These are phyloP conservation scores for Drosophila nigromelanica DNA, from an alignment of 1,140 invertebrate species.

Conservation along the genomic window DNA sequence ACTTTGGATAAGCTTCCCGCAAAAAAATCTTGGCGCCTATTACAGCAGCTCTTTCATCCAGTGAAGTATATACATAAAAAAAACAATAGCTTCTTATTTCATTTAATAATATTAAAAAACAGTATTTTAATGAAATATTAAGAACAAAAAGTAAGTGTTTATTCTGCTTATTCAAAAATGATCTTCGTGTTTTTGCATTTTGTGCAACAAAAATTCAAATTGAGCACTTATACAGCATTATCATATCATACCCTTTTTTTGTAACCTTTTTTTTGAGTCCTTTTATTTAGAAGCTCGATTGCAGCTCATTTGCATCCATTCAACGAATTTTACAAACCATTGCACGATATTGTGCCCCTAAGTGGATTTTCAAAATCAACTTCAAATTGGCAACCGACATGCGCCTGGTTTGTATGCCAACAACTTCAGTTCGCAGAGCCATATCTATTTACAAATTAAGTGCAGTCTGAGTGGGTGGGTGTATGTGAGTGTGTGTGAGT, in stretches of 20 bases:
- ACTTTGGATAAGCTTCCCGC: not conserved
- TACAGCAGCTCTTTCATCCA: not conserved
- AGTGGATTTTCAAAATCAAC: constrained; percentile 43
- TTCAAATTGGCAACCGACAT: constrained; percentile 41
- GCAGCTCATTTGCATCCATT: constrained; percentile 31
- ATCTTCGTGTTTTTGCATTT: not conserved
- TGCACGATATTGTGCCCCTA: constrained; percentile 19
- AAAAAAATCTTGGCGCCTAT: too few relatives aligned
- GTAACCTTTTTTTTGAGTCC: constrained; percentile 6
- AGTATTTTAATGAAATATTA: too few relatives aligned
- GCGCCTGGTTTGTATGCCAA: constrained; percentile 34
- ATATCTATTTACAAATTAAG: constrained; percentile 51
- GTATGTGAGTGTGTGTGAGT: constrained; percentile 13
- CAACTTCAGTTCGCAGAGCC: constrained; percentile 33
- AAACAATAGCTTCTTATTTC: too few relatives aligned
- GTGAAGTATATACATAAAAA: not conserved
- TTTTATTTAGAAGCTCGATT: not conserved
- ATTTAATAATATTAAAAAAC: too few relatives aligned
- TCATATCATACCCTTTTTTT: constrained; percentile 9
- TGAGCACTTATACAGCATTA: constrained; percentile 1
- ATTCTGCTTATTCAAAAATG: not conserved
- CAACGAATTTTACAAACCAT: constrained; percentile 24
- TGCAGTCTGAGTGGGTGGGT: constrained; percentile 10
- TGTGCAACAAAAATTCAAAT: not conserved
- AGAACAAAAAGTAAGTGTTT: not conserved